A percentile compares a stretch with the other conserved stretches of the same genome.
Conservation (phyloP, 1,140 invertebrate genomes). For the Solenopsis fugax region DNA sequence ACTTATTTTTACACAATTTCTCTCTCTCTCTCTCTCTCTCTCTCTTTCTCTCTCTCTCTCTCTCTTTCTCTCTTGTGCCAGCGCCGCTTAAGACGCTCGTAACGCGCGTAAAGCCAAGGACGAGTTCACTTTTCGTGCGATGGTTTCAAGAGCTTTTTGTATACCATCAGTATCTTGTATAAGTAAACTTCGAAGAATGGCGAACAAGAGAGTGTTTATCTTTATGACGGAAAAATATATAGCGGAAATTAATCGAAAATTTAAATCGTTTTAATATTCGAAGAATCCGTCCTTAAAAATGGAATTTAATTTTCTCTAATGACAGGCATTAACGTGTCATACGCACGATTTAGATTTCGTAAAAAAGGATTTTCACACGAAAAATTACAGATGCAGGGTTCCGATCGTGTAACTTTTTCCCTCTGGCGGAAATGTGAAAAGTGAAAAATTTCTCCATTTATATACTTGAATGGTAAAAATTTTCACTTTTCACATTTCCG, state of each 20-base stretch:
- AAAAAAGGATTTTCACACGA: not conserved
- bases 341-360: not conserved
- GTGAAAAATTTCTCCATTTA: no score
- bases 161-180: constrained; percentile 17
- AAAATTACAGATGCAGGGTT: constrained; percentile 2
- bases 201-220: not conserved
- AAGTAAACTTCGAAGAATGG: constrained; percentile 48
- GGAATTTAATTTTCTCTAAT: not conserved
- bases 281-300: not conserved
- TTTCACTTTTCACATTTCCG: no score
- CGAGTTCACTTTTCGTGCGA: constrained; percentile 26
- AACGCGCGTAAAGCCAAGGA: constrained; percentile 50
- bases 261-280: not conserved
- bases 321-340: not conserved
- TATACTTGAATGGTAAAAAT: no score
- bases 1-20: constrained; percentile 65
- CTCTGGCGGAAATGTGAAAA: no score
- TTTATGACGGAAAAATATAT: constrained; percentile 6
- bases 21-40: no score
- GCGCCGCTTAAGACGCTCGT: constrained; percentile 56
- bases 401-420: no score
- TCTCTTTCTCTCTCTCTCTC: not conserved
- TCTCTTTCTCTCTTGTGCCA: constrained; percentile 10
- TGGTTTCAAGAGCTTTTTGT: constrained; percentile 37
- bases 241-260: not conserved